Conservation (phyloP, 2,113 vertebrate genomes). For the Deroptyus accipitrinus region DNA sequence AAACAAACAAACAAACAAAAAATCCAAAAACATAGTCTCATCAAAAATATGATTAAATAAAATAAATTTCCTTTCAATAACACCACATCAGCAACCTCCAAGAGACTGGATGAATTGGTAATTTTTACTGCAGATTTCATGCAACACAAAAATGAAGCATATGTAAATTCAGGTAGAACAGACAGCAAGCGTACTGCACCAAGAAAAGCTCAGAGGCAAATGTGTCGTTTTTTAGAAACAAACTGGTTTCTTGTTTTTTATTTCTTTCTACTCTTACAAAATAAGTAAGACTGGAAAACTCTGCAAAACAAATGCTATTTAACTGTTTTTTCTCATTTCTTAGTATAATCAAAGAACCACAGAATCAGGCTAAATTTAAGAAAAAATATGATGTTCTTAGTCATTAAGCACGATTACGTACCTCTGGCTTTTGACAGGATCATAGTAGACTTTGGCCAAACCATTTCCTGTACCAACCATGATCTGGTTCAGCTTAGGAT, state of each 20-base stretch:
- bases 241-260: neutral
- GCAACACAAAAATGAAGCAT: neutral
- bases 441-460: conserved; percentile 94
- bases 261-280: neutral
- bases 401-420: conserved; percentile 39
- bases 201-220: neutral
- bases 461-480: conserved; percentile 96
- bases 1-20: neutral
- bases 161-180: neutral
- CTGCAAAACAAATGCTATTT: neutral
- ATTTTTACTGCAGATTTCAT: neutral
- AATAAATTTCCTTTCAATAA: neutral
- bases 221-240: neutral
- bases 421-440: conserved; percentile 95
- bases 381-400: neutral
- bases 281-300: neutral
- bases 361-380: neutral
- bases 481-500: conserved; percentile 97
- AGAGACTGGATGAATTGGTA: neutral
- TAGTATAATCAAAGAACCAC: neutral
- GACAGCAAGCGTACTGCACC: neutral
- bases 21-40: neutral
- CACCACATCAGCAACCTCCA: neutral
- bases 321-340: neutral
- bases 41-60: neutral